phyloP scores from a whole-genome alignment of 2,888 invertebrate species.

The Syrista parreyssii region DNA sequence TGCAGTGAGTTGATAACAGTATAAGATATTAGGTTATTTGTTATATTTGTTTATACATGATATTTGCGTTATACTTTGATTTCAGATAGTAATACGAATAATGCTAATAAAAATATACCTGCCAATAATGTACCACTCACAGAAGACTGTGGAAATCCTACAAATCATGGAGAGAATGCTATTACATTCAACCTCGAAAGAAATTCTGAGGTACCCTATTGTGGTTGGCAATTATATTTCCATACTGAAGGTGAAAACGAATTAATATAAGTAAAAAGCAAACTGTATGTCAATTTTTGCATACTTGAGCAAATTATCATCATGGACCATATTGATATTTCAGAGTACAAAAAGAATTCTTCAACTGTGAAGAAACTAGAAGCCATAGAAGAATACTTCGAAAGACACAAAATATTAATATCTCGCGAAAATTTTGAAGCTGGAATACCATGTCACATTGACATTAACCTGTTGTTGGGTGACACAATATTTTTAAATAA shows the following conservation, averaged over 20 bases:
- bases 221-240: slow-evolving; percentile 85
- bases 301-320: background rate
- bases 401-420: slow-evolving; percentile 66
- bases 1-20: too few species aligned
- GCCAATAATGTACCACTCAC: background rate
- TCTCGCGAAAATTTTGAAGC: slow-evolving; percentile 72
- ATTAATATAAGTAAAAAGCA: background rate
- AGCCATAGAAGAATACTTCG: slow-evolving; percentile 70
- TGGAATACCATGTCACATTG: slow-evolving; percentile 71
- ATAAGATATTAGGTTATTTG: background rate
- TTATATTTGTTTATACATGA: background rate
- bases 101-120: background rate
- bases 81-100: background rate
- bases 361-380: slow-evolving; percentile 68
- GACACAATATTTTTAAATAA: slow-evolving; percentile 70
- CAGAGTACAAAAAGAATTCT: slow-evolving; percentile 67
- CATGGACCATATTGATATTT: slow-evolving; percentile 23
- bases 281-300: background rate
- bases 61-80: background rate
- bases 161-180: background rate
- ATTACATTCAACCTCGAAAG: slow-evolving; percentile 9
- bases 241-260: slow-evolving; percentile 72
- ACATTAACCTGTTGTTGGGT: slow-evolving; percentile 69
- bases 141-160: background rate
- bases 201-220: slow-evolving; percentile 65